Percentiles rank a stretch among this genome's conserved stretches.
phyloP scores from a whole-genome alignment of 2,888 invertebrate species.

The Leptinotarsa haldemani region DNA sequence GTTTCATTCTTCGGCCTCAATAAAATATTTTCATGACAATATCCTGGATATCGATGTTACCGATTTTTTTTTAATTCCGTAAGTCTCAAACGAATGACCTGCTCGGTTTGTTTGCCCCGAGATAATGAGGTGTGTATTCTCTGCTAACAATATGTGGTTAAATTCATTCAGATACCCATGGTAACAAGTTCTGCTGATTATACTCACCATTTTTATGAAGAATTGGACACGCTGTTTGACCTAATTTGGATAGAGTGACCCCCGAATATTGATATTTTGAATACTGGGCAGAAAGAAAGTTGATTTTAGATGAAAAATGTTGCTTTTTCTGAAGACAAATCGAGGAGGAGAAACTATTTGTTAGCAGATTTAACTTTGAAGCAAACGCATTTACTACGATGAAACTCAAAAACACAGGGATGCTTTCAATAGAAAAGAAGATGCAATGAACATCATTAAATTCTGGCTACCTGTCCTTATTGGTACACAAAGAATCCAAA shows the following conservation, averaged over 20 bases:
- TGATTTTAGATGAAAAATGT: too few species aligned
- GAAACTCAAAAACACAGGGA: too few species aligned
- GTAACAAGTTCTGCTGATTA: neutral
- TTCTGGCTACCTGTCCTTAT: too few species aligned
- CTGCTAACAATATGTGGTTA: neutral
- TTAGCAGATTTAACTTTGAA: too few species aligned
- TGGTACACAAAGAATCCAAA: too few species aligned
- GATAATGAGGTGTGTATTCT: neutral
- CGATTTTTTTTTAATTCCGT: neutral
- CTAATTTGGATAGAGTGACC: neutral
- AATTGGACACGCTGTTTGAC: neutral
- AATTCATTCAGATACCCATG: neutral
- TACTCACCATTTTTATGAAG: neutral
- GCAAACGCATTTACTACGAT: too few species aligned
- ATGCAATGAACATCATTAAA: too few species aligned
- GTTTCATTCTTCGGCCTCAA: slow-evolving; percentile 15
- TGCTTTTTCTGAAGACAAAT: too few species aligned
- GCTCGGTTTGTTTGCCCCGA: neutral
- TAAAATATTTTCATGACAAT: slow-evolving; percentile 20
- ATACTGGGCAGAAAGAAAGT: too few species aligned
- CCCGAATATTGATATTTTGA: neutral
- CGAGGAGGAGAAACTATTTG: too few species aligned
- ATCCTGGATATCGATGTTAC: slow-evolving; percentile 9
- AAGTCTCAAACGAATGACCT: neutral
- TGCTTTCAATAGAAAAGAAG: too few species aligned